A percentile compares a stretch with the other conserved stretches of the same genome.
Conservation (phyloP, 2,113 vertebrate genomes). For the Zeus faber region DNA sequence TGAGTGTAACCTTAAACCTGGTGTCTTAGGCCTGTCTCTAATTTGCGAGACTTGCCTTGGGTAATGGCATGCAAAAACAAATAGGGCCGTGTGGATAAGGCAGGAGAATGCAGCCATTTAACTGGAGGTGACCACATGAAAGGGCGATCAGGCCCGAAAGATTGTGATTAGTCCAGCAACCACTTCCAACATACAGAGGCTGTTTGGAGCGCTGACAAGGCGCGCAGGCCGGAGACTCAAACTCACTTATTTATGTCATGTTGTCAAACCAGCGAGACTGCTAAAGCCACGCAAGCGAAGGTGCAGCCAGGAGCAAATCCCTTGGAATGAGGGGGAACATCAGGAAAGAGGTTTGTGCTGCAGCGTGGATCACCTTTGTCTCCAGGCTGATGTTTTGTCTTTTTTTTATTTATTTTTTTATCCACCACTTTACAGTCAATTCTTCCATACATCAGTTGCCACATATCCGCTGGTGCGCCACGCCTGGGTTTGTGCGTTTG, state of each 20-base stretch:
- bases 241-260: constrained; percentile 36
- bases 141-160: constrained; percentile 7
- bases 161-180: constrained; percentile 27
- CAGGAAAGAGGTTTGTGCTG: constrained; percentile 20
- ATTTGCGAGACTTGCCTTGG: no score
- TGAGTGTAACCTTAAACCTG: no score
- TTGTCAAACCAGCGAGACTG: no score
- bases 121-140: constrained; percentile 35
- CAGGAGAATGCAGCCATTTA: constrained; percentile 10
- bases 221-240: background rate
- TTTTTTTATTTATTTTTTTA: constrained; percentile 19
- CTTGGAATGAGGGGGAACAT: constrained; percentile 28
- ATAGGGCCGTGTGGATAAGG: background rate
- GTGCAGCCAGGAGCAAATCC: constrained; percentile 25
- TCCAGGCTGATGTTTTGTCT: constrained; percentile 29
- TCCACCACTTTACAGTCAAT: constrained; percentile 27
- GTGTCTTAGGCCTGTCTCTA: no score
- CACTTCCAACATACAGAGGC: constrained; percentile 14
- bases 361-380: constrained; percentile 34
- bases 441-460: constrained; percentile 40
- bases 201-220: constrained; percentile 15
- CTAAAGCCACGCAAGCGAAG: constrained; percentile 27
- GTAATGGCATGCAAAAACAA: constrained; percentile 9
- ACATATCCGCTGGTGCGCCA: no score
- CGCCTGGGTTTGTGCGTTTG: no score